A percentile compares a stretch with the other conserved stretches of the same genome.
Evolutionary conservation across 2,888 invertebrate genomes (phyloP).

Genomic region (Microctonus aethiopoides): DNA sequence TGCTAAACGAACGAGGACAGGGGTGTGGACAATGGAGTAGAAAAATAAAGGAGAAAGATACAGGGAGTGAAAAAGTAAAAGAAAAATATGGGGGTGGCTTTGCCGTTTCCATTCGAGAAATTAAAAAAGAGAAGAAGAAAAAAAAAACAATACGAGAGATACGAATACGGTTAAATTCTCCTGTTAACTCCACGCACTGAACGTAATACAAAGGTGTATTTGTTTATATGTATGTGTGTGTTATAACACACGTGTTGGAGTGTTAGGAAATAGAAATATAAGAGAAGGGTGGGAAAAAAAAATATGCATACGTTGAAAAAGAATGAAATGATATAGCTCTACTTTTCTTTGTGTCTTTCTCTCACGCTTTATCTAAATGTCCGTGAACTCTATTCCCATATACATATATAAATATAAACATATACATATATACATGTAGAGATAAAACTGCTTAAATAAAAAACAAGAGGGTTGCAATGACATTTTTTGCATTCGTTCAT

Average conservation of each 20-base stretch:
- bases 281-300: not conserved
- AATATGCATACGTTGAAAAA: not conserved
- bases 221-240: not conserved
- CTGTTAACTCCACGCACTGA: constrained; percentile 21
- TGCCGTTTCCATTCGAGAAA: not conserved
- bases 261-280: not conserved
- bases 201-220: not conserved
- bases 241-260: not conserved
- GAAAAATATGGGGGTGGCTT: constrained; percentile 15
- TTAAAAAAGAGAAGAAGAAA: constrained; percentile 12
- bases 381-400: not conserved
- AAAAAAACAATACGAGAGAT: constrained; percentile 10
- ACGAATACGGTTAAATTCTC: constrained; percentile 24
- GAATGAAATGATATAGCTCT: not conserved
- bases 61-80: not conserved
- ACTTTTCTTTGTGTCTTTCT: not conserved
- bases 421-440: not conserved
- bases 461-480: not conserved
- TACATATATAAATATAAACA: not conserved
- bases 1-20: constrained; percentile 22
- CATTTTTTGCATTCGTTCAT: not conserved
- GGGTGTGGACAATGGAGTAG: constrained; percentile 20
- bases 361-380: constrained; percentile 1
- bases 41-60: constrained; percentile 9
- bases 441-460: not conserved